These are phyloP conservation scores for Styela clava DNA, from an alignment of 23 tunicate genomes.

Conservation along the genomic window DNA sequence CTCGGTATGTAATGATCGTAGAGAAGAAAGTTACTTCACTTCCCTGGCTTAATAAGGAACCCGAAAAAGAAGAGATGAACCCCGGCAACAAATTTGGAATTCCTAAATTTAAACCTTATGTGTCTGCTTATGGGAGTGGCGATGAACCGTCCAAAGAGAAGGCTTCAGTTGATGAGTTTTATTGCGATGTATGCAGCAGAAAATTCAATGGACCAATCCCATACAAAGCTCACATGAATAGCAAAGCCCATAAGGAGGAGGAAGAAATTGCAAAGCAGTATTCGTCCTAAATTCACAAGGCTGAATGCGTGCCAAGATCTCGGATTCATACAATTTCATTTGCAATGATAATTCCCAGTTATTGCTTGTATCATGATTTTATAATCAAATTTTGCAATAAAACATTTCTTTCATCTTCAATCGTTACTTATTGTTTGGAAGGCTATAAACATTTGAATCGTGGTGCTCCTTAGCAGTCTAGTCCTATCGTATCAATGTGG, in stretches of 20 bases:
- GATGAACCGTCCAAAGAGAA: neutral
- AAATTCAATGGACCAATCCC: conserved; percentile 26
- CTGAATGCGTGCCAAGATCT: too few species aligned
- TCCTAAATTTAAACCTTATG: neutral
- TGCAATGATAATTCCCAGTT: too few species aligned
- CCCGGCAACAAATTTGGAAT: neutral
- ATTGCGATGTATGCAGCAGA: conserved; percentile 1
- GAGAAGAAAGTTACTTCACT: conserved; percentile 4
- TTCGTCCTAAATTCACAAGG: too few species aligned
- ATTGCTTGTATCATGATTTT: too few species aligned
- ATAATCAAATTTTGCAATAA: too few species aligned
- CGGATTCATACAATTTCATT: too few species aligned
- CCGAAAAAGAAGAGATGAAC: neutral
- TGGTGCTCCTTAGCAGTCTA: too few species aligned
- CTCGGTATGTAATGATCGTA: conserved; percentile 1
- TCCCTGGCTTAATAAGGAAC: conserved; percentile 12
- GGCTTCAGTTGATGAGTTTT: neutral
- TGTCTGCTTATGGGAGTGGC: neutral
- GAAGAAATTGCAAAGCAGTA: conserved; percentile 4
- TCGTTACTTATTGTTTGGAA: too few species aligned
- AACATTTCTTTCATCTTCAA: too few species aligned
- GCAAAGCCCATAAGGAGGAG: conserved; percentile 27
- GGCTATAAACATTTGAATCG: too few species aligned
- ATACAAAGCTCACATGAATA: conserved; percentile 8
- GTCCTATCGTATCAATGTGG: too few species aligned